A percentile compares a stretch with the other conserved stretches of the same genome.
phyloP scores from a whole-genome alignment of 2,113 vertebrate genomes.

The Butorides virescens region DNA sequence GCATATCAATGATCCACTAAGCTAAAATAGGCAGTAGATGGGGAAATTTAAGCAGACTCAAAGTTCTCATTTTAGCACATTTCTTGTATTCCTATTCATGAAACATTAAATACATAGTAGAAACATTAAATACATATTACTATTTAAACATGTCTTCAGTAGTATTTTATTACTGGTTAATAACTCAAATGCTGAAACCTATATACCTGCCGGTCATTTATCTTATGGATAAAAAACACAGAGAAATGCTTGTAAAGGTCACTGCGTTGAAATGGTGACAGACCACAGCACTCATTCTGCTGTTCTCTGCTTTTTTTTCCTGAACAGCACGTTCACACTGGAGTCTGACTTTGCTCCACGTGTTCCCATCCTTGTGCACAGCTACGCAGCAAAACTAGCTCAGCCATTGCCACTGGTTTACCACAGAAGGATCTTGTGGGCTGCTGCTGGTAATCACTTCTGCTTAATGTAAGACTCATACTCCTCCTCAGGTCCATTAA shows the following conservation, averaged over 20 bases:
- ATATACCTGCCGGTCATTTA: neutral
- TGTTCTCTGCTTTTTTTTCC: neutral
- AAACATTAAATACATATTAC: neutral
- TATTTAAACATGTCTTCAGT: neutral
- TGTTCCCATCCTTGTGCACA: neutral
- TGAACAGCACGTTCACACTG: neutral
- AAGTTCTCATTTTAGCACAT: neutral
- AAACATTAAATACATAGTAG: neutral
- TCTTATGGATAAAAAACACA: neutral
- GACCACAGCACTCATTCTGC: neutral
- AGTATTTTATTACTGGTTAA: neutral
- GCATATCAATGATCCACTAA: neutral
- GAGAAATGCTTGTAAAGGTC: neutral
- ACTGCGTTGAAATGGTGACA: neutral
- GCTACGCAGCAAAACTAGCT: neutral
- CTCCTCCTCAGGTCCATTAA: neutral
- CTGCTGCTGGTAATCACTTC: neutral
- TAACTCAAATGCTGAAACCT: neutral
- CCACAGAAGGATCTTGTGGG: neutral
- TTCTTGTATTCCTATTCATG: neutral
- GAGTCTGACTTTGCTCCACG: neutral
- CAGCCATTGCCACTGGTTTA: neutral
- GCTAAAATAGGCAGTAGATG: neutral
- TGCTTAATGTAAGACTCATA: neutral
- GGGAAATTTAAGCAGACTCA: neutral